Evolutionary conservation across 1,140 invertebrate genomes (phyloP).

Genomic region (Galleria mellonella): DNA sequence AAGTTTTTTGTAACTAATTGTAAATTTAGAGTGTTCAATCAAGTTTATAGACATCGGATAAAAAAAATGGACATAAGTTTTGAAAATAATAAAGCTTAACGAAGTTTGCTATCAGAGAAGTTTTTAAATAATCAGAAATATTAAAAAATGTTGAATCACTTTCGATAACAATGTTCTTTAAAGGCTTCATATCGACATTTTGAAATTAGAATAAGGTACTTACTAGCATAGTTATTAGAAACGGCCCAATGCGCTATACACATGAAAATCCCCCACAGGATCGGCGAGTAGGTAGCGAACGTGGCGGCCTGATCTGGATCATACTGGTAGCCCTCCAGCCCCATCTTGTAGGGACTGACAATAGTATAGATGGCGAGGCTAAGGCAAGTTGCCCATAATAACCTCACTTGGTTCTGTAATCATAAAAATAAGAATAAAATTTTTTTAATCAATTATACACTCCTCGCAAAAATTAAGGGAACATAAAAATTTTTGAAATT

Average conservation of each 20-base stretch:
- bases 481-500: background rate
- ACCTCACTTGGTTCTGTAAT: slow-evolving; percentile 71
- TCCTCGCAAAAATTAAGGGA: too few relatives aligned
- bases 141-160: too few relatives aligned
- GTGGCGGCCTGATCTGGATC: slow-evolving; percentile 78
- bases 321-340: slow-evolving; percentile 78
- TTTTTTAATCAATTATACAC: background rate
- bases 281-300: slow-evolving; percentile 83
- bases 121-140: too few relatives aligned
- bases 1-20: too few relatives aligned
- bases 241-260: slow-evolving; percentile 77
- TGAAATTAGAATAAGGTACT: background rate
- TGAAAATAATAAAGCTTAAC: too few relatives aligned
- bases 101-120: too few relatives aligned
- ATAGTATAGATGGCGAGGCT: slow-evolving; percentile 75
- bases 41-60: too few relatives aligned
- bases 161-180: too few relatives aligned
- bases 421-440: background rate
- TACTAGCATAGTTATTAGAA: slow-evolving; percentile 58
- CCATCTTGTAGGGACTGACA: slow-evolving; percentile 79
- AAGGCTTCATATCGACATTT: too few relatives aligned
- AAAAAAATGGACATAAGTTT: too few relatives aligned
- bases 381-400: slow-evolving; percentile 75
- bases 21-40: too few relatives aligned
- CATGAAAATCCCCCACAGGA: slow-evolving; percentile 81